These are phyloP conservation scores for Arrhopalites spinosus DNA, from an alignment of 2,888 invertebrate species.

Conservation along the genomic window DNA sequence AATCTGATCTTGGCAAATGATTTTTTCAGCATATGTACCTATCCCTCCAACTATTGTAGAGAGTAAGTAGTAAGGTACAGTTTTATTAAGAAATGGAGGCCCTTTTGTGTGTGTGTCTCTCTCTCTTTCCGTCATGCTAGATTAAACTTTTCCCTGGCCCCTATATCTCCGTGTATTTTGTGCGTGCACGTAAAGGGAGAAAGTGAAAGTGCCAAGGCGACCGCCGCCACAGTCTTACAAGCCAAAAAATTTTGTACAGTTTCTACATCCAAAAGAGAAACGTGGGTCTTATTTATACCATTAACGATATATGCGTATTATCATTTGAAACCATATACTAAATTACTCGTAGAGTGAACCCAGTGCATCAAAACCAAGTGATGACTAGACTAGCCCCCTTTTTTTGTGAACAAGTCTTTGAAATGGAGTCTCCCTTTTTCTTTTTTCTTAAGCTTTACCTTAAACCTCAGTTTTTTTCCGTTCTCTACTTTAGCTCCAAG, in stretches of 20 bases:
- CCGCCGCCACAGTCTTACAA: not conserved
- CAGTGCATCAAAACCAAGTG: too few relatives aligned
- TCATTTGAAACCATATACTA: too few relatives aligned
- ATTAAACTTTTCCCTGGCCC: conserved; percentile 20
- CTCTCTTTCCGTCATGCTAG: conserved; percentile 16
- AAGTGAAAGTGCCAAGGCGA: not conserved
- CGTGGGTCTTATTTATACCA: too few relatives aligned
- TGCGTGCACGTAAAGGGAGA: not conserved
- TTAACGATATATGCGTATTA: not conserved
- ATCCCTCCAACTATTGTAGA: not conserved
- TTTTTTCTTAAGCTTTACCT: not conserved
- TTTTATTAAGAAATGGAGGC: conserved; percentile 12
- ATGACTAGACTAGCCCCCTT: too few relatives aligned
- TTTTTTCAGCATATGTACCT: conserved; percentile 11
- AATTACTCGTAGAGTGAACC: too few relatives aligned
- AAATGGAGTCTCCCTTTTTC: not conserved
- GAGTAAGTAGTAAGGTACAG: not conserved
- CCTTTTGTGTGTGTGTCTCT: conserved; percentile 14
- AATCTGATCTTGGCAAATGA: conserved; percentile 31
- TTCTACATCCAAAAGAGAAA: too few relatives aligned
- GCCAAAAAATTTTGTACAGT: too few relatives aligned
- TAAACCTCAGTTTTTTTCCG: not conserved
- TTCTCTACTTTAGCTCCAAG: not conserved
- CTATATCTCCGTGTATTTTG: not conserved
- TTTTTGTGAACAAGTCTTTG: not conserved